Evolutionary conservation across 2,888 invertebrate species (phyloP).

Genomic region (Rhogogaster chlorosoma): DNA sequence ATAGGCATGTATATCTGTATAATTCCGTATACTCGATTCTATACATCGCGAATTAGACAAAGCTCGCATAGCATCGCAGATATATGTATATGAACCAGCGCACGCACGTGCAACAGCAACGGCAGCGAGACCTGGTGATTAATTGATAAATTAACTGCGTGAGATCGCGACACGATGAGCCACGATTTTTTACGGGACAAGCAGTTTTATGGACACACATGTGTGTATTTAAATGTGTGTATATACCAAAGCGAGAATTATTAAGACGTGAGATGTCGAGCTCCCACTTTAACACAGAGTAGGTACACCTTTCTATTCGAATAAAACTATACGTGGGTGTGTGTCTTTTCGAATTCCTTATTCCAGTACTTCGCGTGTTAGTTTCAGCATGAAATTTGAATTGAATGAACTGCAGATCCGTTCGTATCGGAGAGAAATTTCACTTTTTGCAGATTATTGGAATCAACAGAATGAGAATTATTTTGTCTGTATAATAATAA

Average conservation of each 20-base stretch:
- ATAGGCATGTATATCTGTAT: background rate
- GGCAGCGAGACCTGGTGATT: background rate
- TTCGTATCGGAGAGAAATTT: no score
- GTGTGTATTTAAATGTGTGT: background rate
- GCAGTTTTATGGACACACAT: background rate
- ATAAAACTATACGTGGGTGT: background rate
- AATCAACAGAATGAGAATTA: background rate
- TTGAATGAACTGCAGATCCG: background rate
- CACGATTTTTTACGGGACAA: background rate
- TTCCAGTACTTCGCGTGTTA: background rate
- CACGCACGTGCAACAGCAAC: background rate
- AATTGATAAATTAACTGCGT: background rate
- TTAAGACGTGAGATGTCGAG: background rate
- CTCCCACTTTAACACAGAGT: background rate
- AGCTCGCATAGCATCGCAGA: constrained; percentile 1
- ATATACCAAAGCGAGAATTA: background rate
- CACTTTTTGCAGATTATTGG: background rate
- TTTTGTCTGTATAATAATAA: background rate
- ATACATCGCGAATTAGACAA: background rate
- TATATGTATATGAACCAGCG: background rate
- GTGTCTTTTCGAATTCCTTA: background rate
- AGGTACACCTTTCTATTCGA: background rate
- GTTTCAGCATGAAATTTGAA: background rate
- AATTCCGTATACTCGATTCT: background rate
- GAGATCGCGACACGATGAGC: background rate